Evolutionary conservation across 2,113 vertebrate genomes (phyloP).

Genomic region (Rhagologus leucostigma): DNA sequence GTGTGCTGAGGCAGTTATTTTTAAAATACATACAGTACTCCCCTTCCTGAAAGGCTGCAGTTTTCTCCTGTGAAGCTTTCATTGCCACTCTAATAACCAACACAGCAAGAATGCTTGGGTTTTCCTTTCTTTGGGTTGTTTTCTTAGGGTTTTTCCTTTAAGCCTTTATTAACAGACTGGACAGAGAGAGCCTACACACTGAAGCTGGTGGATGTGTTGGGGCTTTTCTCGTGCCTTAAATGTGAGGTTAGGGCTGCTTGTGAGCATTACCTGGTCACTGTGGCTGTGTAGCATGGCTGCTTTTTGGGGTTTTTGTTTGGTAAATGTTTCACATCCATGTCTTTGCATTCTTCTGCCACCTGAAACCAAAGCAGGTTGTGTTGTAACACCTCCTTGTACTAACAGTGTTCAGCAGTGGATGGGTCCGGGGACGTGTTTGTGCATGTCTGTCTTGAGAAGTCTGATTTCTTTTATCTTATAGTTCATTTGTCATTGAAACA

Average conservation of each 20-base stretch:
- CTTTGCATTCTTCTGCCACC: background rate
- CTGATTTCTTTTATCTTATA: background rate
- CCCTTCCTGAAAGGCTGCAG: background rate
- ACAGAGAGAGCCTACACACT: background rate
- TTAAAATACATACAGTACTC: background rate
- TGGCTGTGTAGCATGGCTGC: background rate
- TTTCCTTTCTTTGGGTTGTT: background rate
- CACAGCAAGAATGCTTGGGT: background rate
- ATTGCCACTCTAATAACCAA: background rate
- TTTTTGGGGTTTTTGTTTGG: background rate
- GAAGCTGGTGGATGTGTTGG: background rate
- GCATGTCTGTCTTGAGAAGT: background rate
- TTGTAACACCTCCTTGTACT: background rate
- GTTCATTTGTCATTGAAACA: background rate
- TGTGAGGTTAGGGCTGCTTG: background rate
- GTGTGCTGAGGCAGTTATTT: background rate
- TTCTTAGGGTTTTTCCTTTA: rapidly evolving
- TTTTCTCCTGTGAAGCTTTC: background rate
- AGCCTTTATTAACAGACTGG: background rate
- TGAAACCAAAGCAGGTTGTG: background rate
- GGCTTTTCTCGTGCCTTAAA: background rate
- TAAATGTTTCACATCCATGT: background rate
- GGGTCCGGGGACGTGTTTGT: background rate
- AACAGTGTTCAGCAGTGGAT: background rate
- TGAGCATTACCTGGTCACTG: background rate